Conservation (phyloP, 2,888 invertebrate genomes). For the Lordiphosa andalusiaca region DNA sequence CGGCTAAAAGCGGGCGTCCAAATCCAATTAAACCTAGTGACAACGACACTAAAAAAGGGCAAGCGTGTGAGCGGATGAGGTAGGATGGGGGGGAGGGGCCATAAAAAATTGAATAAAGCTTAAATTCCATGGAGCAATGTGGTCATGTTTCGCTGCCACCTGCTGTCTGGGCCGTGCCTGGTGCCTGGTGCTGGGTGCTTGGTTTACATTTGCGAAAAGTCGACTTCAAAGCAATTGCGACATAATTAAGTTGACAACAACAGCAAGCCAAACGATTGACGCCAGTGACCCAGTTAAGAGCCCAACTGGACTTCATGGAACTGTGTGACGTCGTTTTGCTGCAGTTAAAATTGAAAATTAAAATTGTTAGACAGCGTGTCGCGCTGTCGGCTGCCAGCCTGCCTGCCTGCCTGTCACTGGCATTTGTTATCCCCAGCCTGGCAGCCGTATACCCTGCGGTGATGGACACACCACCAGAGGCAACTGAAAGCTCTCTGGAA, state of each 20-base stretch:
- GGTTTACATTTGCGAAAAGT: slow-evolving; percentile 62
- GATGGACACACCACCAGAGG: slow-evolving; percentile 25
- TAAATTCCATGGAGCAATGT: slow-evolving; percentile 45
- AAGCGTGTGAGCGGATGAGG: not conserved
- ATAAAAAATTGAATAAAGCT: slow-evolving; percentile 69
- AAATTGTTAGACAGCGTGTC: slow-evolving; percentile 74
- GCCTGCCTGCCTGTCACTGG: slow-evolving; percentile 66
- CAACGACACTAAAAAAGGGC: slow-evolving; percentile 60
- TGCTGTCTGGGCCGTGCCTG: slow-evolving; percentile 27
- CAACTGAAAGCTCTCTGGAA: slow-evolving; percentile 1
- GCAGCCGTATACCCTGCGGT: slow-evolving; percentile 53
- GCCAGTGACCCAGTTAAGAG: slow-evolving; percentile 65
- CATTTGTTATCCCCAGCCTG: slow-evolving; percentile 39
- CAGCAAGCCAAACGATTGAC: slow-evolving; percentile 54
- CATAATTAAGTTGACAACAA: slow-evolving; percentile 72
- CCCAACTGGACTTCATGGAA: slow-evolving; percentile 35
- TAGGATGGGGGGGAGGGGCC: too few relatives aligned
- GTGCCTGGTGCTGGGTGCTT: slow-evolving; percentile 53
- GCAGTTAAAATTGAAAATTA: slow-evolving; percentile 68
- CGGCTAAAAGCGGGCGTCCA: slow-evolving; percentile 46
- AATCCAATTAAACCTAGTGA: slow-evolving; percentile 68
- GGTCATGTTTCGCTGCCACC: slow-evolving; percentile 35
- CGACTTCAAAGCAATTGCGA: slow-evolving; percentile 73
- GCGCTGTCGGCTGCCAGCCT: slow-evolving; percentile 69
- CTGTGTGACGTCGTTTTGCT: slow-evolving; percentile 48